Base-by-base conservation (phyloP, 2,113 vertebrate genomes). In the Melanerpes aurifrons region DNA sequence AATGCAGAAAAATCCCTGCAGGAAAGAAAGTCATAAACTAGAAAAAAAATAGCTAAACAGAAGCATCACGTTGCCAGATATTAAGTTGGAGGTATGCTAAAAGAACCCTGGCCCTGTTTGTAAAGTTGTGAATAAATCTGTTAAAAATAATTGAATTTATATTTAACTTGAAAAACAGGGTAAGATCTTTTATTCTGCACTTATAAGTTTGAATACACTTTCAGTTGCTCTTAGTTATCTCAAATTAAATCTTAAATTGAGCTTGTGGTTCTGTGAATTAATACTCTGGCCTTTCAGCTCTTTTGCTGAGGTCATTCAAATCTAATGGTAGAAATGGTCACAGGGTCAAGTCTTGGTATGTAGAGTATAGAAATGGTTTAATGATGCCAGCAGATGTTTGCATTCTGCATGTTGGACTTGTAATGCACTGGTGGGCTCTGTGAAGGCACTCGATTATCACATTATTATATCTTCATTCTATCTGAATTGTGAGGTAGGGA, bases 231-330 rank as follows among this genome's bases (percentile, higher is more conserved):
- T 97, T 97, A 92, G 97, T 98, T 98, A 98, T 98, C 98, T 98
- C 97, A 98, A 98, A 98, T 98, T 98, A 98, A 98, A 98, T 98
- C 98, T 98, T 97, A 98, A 98, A 98, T 98, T 97, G 98, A 98
- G 97, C 97, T 96, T 97, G 97, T 97, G 98, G 97, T 97, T 98
- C 97, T 93, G 96, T 97, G 98, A 98, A 98, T 98, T 97, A 98
- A 98, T 97, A 97, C 97, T 94, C 83, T 84, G 88, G 97, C 97
- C 97, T 98, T 98, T 98, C 97, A 98, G 97, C 96, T 97, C 92
- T 85, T 97, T 97, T 96, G 97, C 97, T 96, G 97, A 97, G 97
- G 97, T 98, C 97, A 97, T 98, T 98, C 95, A 97, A 96, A 98
- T 97, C 96, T 97, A 97, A 97, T 97, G 97, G 97, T 96, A 96